A percentile compares a stretch with the other conserved stretches of the same genome.
These are phyloP conservation scores for Scaptomyza graminum DNA, from an alignment of 1,140 invertebrate species.

Conservation along the genomic window DNA sequence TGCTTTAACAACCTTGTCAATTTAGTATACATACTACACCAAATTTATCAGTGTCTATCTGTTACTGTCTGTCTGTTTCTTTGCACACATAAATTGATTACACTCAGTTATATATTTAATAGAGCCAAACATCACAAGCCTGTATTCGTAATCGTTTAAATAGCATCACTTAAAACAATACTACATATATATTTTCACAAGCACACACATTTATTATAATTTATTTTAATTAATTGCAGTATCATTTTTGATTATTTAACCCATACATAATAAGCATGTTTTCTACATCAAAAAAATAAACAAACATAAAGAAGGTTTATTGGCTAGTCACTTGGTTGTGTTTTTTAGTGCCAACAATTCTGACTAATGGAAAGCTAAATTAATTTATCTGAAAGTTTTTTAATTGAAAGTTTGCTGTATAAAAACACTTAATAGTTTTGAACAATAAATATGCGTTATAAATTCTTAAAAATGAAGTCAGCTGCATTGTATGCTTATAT, in stretches of 20 bases:
- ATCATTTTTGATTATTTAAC: not conserved
- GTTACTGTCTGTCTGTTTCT: not conserved
- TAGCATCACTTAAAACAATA: too few relatives aligned
- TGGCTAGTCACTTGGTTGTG: not conserved
- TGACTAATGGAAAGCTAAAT: too few relatives aligned
- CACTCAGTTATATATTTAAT: slow-evolving; percentile 20
- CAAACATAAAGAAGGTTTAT: not conserved
- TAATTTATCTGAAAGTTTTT: too few relatives aligned
- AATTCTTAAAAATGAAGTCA: too few relatives aligned
- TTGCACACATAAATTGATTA: slow-evolving; percentile 34
- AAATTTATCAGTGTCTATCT: not conserved
- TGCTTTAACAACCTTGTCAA: slow-evolving; percentile 1
- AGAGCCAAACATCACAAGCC: slow-evolving; percentile 7
- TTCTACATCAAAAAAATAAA: not conserved
- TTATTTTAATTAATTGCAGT: slow-evolving; percentile 5
- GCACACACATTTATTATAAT: not conserved
- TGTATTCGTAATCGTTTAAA: not conserved
- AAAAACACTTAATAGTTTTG: too few relatives aligned
- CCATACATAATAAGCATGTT: not conserved
- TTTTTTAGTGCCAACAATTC: not conserved
- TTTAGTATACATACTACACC: not conserved
- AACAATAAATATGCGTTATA: too few relatives aligned
- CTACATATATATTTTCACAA: not conserved
- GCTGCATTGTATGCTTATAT: too few relatives aligned
- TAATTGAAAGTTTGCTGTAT: too few relatives aligned